Conservation (phyloP, 2,113 vertebrate genomes). For the Chrysemys picta region DNA sequence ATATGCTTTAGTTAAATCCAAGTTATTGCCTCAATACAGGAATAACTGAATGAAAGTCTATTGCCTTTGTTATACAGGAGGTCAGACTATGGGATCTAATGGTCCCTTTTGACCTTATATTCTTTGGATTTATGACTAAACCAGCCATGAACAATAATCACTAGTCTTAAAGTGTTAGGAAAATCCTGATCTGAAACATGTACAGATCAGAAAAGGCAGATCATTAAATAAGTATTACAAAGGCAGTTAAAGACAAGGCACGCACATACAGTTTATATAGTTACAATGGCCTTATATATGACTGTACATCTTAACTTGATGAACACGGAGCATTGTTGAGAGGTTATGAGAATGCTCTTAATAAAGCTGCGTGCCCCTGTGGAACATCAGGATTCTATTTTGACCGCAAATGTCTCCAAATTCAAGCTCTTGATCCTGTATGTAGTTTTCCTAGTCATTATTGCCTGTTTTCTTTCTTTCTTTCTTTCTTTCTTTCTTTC, state of each 20-base stretch:
- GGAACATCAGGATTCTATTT: not conserved
- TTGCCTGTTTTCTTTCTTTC: not conserved
- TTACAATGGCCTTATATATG: not conserved
- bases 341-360: not conserved
- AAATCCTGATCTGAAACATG: not conserved
- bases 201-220: not conserved
- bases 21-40: not conserved
- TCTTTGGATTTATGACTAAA: not conserved
- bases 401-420: not conserved
- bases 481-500: not conserved
- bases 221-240: not conserved
- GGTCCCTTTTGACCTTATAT: not conserved
- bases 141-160: not conserved
- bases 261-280: not conserved
- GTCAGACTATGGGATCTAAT: not conserved
- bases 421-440: not conserved
- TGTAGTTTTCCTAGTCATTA: not conserved
- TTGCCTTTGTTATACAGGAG: not conserved
- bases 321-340: not conserved
- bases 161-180: not conserved
- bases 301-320: not conserved
- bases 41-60: not conserved
- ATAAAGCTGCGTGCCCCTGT: not conserved
- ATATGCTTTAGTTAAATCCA: fast-evolving
- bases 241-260: not conserved